Evolutionary conservation across 1,140 invertebrate species (phyloP).

Genomic region (Pissodes strobi): DNA sequence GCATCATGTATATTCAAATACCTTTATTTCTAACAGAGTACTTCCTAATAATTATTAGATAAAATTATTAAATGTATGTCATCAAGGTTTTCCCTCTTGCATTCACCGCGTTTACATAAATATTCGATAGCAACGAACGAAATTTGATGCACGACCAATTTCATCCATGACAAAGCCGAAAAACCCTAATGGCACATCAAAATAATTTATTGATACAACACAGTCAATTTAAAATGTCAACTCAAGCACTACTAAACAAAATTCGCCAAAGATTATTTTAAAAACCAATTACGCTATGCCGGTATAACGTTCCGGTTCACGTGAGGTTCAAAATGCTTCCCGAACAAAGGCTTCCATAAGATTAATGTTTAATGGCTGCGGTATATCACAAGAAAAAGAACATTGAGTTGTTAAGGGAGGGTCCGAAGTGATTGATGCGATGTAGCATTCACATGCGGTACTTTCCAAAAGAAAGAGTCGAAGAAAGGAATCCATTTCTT

Average conservation of each 20-base stretch:
- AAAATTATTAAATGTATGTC: too few species aligned
- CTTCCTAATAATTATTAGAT: too few species aligned
- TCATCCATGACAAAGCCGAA: slow-evolving; percentile 14
- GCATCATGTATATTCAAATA: too few species aligned
- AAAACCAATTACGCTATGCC: slow-evolving; percentile 28
- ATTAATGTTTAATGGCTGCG: slow-evolving; percentile 35
- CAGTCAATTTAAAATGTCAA: slow-evolving; percentile 15
- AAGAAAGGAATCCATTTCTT: slow-evolving; percentile 20
- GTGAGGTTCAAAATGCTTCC: slow-evolving; percentile 23
- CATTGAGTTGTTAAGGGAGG: slow-evolving; percentile 38
- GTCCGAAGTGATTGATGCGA: slow-evolving; percentile 25
- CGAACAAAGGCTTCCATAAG: slow-evolving; percentile 26
- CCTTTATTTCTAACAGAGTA: too few species aligned
- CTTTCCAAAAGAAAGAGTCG: slow-evolving; percentile 16
- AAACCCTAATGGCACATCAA: slow-evolving; percentile 13
- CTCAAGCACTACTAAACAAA: slow-evolving; percentile 28
- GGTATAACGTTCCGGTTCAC: slow-evolving; percentile 32
- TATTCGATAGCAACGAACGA: too few species aligned
- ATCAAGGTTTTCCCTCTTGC: too few species aligned
- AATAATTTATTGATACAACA: slow-evolving; percentile 27
- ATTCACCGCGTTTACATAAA: too few species aligned
- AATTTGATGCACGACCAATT: too few species aligned
- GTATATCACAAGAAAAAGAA: slow-evolving; percentile 27
- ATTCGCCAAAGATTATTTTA: slow-evolving; percentile 32
- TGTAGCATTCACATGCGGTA: slow-evolving; percentile 26